Evolutionary conservation across 2,888 invertebrate genomes (phyloP).

Genomic region (Temnothorax rugatulus): DNA sequence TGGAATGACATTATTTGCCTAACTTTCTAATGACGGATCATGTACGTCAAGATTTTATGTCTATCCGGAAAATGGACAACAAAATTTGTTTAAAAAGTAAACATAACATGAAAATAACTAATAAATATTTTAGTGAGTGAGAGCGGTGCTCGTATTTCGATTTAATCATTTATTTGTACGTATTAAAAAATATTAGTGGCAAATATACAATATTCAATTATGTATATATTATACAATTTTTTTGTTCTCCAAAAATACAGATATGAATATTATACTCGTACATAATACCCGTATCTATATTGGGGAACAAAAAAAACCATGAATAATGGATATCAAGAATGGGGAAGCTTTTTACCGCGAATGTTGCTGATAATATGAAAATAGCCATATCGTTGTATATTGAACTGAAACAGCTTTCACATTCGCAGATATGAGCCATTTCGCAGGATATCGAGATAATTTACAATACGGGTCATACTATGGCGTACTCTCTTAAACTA

Average conservation of each 20-base stretch:
- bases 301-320: background rate
- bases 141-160: background rate
- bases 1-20: background rate
- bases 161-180: background rate
- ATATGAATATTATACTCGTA: background rate
- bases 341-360: background rate
- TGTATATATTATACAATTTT: background rate
- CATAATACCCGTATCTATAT: background rate
- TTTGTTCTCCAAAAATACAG: background rate
- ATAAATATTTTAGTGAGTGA: background rate
- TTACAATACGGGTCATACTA: conserved; percentile 16
- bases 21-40: background rate
- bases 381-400: background rate
- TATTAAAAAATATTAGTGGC: background rate
- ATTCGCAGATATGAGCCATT: conserved; percentile 13
- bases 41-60: background rate
- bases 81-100: background rate
- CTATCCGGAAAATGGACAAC: background rate
- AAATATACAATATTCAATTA: background rate
- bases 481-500: conserved; percentile 1
- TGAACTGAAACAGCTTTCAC: conserved; percentile 28
- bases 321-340: conserved; percentile 12
- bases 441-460: conserved; percentile 33
- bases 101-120: background rate
- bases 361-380: background rate